Evolutionary conservation across 2,797 vertebrate species (phyloP), one percentile per base, ranked within the genome.

Genomic region (Xenops minutus): DNA sequence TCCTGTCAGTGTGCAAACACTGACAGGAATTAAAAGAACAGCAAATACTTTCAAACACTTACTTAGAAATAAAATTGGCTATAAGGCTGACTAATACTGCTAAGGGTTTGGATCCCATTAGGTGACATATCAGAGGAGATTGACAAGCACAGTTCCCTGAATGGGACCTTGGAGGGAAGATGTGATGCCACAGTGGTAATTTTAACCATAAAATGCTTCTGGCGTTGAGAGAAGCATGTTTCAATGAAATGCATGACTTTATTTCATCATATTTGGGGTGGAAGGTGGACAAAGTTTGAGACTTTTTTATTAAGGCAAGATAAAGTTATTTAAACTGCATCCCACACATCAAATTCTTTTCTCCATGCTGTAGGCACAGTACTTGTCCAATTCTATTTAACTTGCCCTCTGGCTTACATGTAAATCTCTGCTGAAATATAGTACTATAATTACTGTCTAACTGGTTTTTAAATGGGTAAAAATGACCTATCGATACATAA

Each of bases 401-500:
- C 44, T 81, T 88, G 37, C 71, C 89, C 80, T 74, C 63, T 74
- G 80, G 83, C 69, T 90, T 59, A 62, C 0, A 0, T 88, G n/a
- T 71, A 76, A 93, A 61, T 92, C 69, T 92, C 73, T 92, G 30
- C n/a, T 92, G 91, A 87, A 93, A 86, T 92, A 71, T 74, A 86
- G 52, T 80, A 34, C 56, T 55, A 14, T 95, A 92, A 96, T 94
- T 90, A 79, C 71, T 85, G 59, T 76, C 69, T 86, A 85, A 93
- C 88, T 63, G 9, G 48, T 56, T 76, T 91, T 91, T 71, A 92
- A 96, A 87, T 76, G 93, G 67, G 80, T 82, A 76, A 85, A 96
- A 95, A 95, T 96, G 67, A 87, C 56, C 56, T 90, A 93, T 92
- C 5, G 16, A 90, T 90, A 94, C 27, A 11, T 89, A 87, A 92